phyloP scores from a whole-genome alignment of 2,797 vertebrate species.

The Anguilla pacifica region DNA sequence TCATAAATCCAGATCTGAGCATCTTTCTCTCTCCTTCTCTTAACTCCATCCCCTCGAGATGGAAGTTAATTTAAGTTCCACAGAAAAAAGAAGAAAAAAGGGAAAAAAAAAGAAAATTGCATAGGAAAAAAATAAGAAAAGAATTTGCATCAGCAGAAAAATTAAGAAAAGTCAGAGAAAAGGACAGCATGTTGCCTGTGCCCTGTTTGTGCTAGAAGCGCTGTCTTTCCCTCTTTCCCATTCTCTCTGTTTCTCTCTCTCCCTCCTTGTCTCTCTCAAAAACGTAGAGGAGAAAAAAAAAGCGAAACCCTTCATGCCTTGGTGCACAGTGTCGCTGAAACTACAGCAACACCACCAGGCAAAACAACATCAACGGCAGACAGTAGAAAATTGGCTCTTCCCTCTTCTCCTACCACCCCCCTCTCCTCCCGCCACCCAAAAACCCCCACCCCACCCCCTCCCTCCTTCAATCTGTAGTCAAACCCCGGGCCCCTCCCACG shows the following conservation, averaged over 20 bases:
- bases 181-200: conserved; percentile 63
- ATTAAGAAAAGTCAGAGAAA: conserved; percentile 55
- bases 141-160: conserved; percentile 27
- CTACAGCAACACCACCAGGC: conserved; percentile 38
- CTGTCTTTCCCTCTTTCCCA: conserved; percentile 52
- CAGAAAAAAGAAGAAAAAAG: conserved; percentile 63
- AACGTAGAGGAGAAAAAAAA: conserved; percentile 47
- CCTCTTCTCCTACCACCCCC: conserved; percentile 46
- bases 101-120: conserved; percentile 62
- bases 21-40: background rate
- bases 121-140: conserved; percentile 58
- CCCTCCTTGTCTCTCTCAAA: background rate
- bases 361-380: conserved; percentile 60
- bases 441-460: background rate
- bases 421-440: background rate
- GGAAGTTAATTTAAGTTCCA: conserved; percentile 53
- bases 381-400: conserved; percentile 69
- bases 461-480: conserved; percentile 43
- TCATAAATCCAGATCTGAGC: background rate
- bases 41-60: conserved; percentile 50
- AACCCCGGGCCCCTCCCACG: conserved; percentile 48
- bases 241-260: background rate
- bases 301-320: conserved; percentile 48
- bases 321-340: conserved; percentile 48
- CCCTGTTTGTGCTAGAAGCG: conserved; percentile 62